phyloP scores from a whole-genome alignment of 2,888 invertebrate genomes.

The Herminia tarsipennalis region DNA sequence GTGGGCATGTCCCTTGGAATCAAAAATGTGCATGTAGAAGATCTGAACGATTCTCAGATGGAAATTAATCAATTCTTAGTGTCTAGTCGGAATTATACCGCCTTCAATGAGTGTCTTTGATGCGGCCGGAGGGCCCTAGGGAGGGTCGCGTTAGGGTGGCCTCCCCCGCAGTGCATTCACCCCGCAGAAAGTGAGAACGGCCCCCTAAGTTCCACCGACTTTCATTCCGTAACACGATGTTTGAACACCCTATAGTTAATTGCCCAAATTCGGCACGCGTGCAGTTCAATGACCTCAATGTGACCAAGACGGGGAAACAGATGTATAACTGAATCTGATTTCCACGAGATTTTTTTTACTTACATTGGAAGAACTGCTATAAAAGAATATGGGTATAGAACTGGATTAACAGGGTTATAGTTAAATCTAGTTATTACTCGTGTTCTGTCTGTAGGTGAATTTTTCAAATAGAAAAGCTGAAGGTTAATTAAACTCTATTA shows the following conservation, averaged over 20 bases:
- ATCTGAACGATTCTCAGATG: slow-evolving; percentile 15
- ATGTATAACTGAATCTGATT: slow-evolving; percentile 45
- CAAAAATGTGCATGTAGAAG: not conserved
- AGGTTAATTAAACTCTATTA: no score
- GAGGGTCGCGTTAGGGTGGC: slow-evolving; percentile 67
- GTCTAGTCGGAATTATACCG: slow-evolving; percentile 52
- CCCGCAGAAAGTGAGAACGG: slow-evolving; percentile 81
- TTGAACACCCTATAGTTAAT: slow-evolving; percentile 77
- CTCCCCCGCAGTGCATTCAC: slow-evolving; percentile 82
- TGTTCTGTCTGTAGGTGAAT: no score
- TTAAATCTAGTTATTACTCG: no score
- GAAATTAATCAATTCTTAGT: slow-evolving; percentile 39
- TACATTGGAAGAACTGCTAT: no score
- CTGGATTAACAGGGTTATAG: no score
- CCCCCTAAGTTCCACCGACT: slow-evolving; percentile 64
- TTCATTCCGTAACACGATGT: slow-evolving; percentile 71
- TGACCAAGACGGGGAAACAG: slow-evolving; percentile 50
- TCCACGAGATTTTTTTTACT: no score
- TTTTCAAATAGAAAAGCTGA: no score
- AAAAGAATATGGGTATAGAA: no score
- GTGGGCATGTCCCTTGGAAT: not conserved
- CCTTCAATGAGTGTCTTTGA: slow-evolving; percentile 77
- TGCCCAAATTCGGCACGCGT: slow-evolving; percentile 72
- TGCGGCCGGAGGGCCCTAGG: slow-evolving; percentile 68
- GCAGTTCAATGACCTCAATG: slow-evolving; percentile 70